Conservation (phyloP, 2,888 invertebrate genomes). For the Phaonia tiefii region DNA sequence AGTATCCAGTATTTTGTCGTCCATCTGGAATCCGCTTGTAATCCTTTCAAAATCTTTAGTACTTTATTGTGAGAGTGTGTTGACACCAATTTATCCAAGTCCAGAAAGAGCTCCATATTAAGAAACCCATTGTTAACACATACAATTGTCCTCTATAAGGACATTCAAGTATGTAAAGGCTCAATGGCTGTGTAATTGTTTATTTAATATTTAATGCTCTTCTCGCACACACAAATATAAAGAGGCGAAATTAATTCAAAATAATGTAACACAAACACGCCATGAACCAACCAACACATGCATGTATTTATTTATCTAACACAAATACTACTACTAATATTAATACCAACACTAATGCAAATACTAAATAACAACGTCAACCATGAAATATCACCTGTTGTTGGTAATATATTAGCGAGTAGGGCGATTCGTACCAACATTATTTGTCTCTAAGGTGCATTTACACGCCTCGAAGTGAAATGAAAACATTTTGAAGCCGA, state of each 20-base stretch:
- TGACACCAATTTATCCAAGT: too few species aligned
- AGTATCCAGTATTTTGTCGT: too few species aligned
- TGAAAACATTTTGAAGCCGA: background rate
- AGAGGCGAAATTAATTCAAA: background rate
- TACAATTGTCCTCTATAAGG: too few species aligned
- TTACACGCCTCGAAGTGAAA: constrained; percentile 20
- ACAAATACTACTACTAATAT: background rate
- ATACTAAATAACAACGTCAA: background rate
- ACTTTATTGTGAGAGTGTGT: too few species aligned
- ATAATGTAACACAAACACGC: constrained; percentile 11
- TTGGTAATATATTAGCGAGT: background rate
- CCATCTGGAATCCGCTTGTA: too few species aligned
- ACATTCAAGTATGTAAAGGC: too few species aligned
- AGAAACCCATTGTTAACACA: too few species aligned
- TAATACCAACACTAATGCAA: background rate
- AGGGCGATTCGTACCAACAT: background rate
- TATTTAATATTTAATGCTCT: too few species aligned
- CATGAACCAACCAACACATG: too few species aligned
- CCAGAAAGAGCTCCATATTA: too few species aligned
- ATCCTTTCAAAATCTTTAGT: too few species aligned
- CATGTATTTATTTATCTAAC: background rate
- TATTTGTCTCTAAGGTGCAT: constrained; percentile 33
- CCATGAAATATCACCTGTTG: constrained; percentile 10
- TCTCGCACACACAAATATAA: background rate
- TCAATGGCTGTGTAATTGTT: too few species aligned